A percentile compares a stretch with the other conserved stretches of the same genome.
These are phyloP conservation scores for Mesorhabditis sp. DNA, from an alignment of 2,888 invertebrate genomes.

Conservation along the genomic window DNA sequence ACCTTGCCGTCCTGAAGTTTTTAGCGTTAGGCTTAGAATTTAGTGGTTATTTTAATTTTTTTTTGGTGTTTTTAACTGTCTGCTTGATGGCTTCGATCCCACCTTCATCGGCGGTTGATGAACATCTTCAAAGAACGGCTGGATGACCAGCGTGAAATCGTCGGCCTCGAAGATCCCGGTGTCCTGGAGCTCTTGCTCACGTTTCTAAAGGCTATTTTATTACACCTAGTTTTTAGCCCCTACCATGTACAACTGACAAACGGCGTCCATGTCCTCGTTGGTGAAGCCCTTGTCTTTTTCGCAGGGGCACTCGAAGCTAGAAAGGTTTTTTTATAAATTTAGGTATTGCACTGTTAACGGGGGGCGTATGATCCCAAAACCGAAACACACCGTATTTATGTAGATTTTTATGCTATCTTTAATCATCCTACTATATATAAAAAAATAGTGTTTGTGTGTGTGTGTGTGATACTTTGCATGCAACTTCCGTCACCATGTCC, in stretches of 20 bases:
- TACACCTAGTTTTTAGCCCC: not conserved
- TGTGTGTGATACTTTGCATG: no score
- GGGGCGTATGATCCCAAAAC: not conserved
- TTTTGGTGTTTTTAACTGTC: not conserved
- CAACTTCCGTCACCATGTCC: no score
- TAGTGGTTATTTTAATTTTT: not conserved
- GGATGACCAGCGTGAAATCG: slow-evolving; percentile 44
- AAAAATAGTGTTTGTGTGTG: no score
- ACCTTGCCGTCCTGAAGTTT: slow-evolving; percentile 25
- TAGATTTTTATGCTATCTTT: not conserved
- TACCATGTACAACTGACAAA: slow-evolving; percentile 37
- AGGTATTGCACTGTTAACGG: no score
- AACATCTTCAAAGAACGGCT: slow-evolving; percentile 44
- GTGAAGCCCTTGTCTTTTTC: slow-evolving; percentile 36
- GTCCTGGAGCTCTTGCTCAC: slow-evolving; percentile 30
- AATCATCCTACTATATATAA: no score
- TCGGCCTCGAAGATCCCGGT: slow-evolving; percentile 41
- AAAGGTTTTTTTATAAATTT: not conserved
- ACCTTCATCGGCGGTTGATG: slow-evolving; percentile 24
- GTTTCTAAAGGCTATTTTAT: slow-evolving; percentile 16
- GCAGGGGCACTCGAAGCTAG: slow-evolving; percentile 36
- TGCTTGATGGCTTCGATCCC: no score
- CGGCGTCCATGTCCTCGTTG: slow-evolving; percentile 30
- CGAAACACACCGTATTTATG: not conserved
- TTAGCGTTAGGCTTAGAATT: not conserved